Percentiles rank a stretch among this genome's conserved stretches.
Conservation (phyloP, 2,113 vertebrate species). For the Labrus mixtus region DNA sequence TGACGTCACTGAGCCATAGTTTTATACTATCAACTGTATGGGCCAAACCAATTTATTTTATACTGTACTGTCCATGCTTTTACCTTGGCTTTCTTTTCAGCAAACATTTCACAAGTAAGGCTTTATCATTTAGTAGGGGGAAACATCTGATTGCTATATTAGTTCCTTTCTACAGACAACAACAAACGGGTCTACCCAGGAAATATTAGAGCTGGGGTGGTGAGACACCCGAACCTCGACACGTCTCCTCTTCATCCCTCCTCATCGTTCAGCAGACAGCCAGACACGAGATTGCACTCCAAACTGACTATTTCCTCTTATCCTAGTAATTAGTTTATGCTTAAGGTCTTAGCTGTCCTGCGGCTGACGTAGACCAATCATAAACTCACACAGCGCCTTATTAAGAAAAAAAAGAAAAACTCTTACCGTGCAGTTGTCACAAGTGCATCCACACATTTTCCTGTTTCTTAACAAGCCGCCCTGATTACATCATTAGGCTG, state of each 20-base stretch:
- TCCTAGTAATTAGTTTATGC: conserved; percentile 24
- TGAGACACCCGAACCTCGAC: conserved; percentile 1
- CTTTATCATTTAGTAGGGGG: not conserved
- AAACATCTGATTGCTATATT: no score
- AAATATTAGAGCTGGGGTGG: not conserved
- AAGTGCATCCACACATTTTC: conserved; percentile 28
- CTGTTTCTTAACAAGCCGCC: conserved; percentile 53
- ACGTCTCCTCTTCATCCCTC: not conserved
- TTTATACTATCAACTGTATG: no score
- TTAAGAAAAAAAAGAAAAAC: conserved; percentile 22
- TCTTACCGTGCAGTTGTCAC: conserved; percentile 16
- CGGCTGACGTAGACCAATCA: conserved; percentile 19
- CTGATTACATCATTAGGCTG: conserved; percentile 55
- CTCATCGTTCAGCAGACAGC: conserved; percentile 13
- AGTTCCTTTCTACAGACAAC: not conserved
- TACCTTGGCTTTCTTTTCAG: no score
- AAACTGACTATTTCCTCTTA: conserved; percentile 9
- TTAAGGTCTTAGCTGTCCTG: conserved; percentile 14
- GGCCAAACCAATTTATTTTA: no score
- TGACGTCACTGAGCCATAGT: no score
- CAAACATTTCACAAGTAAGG: not conserved
- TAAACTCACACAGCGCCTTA: conserved; percentile 35
- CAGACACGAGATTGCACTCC: conserved; percentile 1
- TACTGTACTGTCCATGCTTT: no score
- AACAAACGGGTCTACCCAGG: no score